A percentile compares a stretch with the other conserved stretches of the same genome.
Conservation (phyloP, 2,113 vertebrate species). For the Leptobrachium ailaonicum region DNA sequence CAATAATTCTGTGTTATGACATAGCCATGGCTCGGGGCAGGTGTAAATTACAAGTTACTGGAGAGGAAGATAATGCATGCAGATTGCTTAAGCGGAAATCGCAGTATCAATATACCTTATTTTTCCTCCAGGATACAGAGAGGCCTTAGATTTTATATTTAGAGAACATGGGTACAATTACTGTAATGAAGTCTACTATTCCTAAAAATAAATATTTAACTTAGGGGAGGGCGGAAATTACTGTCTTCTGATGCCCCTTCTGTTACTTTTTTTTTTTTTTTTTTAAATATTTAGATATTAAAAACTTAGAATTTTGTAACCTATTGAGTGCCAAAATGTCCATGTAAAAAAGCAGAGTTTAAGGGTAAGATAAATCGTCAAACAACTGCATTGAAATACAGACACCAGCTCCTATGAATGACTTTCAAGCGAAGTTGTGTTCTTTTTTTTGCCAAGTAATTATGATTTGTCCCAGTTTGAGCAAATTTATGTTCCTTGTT, state of each 20-base stretch:
- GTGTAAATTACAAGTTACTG: background rate
- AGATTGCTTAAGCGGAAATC: background rate
- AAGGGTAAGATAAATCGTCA: no score
- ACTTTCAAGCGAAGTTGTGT: no score
- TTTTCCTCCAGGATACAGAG: background rate
- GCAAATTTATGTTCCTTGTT: no score
- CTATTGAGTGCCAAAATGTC: no score
- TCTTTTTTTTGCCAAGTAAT: no score
- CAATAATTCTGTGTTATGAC: background rate
- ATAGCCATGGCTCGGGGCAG: background rate
- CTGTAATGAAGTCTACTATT: background rate
- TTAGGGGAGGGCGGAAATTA: background rate
- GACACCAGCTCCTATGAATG: no score
- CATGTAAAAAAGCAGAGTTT: no score
- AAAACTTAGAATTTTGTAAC: no score
- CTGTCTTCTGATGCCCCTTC: background rate
- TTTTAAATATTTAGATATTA: background rate
- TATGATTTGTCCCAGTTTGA: no score
- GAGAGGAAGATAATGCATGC: constrained; percentile 2
- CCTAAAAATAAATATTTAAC: constrained; percentile 2
- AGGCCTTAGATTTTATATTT: background rate
- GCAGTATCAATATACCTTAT: background rate
- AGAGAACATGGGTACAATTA: background rate
- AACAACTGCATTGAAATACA: no score
- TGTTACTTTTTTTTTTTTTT: background rate